Conservation (phyloP, 2,113 vertebrate genomes). For the Ptyas mucosa region DNA sequence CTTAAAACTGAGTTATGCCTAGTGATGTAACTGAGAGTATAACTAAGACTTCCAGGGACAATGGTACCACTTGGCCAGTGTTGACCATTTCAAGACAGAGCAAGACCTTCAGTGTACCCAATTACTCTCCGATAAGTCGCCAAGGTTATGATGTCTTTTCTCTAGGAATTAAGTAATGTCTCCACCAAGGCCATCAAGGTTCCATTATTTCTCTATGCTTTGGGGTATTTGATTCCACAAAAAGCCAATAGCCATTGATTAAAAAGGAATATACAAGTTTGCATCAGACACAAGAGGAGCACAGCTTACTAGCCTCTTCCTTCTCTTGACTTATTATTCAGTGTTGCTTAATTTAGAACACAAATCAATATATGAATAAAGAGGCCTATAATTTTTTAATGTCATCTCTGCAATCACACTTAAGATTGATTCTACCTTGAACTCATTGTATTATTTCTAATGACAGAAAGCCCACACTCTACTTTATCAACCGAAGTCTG, state of each 20-base stretch:
- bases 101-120: not conserved
- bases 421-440: conserved; percentile 62
- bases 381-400: conserved; percentile 52
- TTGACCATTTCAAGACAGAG: not conserved
- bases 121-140: not conserved
- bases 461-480: conserved; percentile 47
- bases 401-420: conserved; percentile 44
- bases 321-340: conserved; percentile 50
- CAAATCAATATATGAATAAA: conserved; percentile 61
- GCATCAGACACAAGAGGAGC: conserved; percentile 31
- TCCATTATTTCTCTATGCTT: not conserved
- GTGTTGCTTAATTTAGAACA: conserved; percentile 56
- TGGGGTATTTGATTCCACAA: conserved; percentile 26
- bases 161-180: not conserved
- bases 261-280: conserved; percentile 36
- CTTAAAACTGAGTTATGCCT: not conserved
- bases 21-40: not conserved
- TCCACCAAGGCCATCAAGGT: not conserved
- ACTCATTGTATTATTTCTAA: conserved; percentile 59
- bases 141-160: not conserved
- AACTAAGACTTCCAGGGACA: not conserved
- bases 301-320: conserved; percentile 11
- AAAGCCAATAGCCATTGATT: conserved; percentile 44
- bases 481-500: conserved; percentile 63
- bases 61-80: not conserved